phyloP scores from a whole-genome alignment of 2,888 invertebrate species.

The Sepiola atlantica region DNA sequence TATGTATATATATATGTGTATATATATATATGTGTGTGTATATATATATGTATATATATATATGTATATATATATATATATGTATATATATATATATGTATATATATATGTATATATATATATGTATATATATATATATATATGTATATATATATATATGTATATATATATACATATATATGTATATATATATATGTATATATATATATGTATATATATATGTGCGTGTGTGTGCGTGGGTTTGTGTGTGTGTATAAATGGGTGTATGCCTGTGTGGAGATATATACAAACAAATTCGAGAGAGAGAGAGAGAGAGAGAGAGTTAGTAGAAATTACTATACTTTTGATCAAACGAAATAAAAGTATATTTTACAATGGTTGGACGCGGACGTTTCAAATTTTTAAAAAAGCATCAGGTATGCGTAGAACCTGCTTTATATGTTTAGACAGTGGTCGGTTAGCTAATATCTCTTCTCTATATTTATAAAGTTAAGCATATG shows the following conservation, averaged over 20 bases:
- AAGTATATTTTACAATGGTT: too few relatives aligned
- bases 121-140: constrained; percentile 3
- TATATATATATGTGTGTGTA: neutral
- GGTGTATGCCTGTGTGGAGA: neutral
- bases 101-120: neutral
- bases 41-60: constrained; percentile 3
- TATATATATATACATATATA: neutral
- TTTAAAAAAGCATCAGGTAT: too few relatives aligned
- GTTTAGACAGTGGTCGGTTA: too few relatives aligned
- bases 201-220: constrained; percentile 3
- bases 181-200: neutral
- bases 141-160: neutral
- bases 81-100: neutral
- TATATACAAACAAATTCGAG: too few relatives aligned
- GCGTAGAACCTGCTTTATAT: too few relatives aligned
- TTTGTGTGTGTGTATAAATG: neutral
- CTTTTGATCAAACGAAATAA: too few relatives aligned
- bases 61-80: neutral
- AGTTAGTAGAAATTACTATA: too few relatives aligned
- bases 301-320: neutral
- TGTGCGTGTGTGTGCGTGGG: neutral
- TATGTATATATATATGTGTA: neutral
- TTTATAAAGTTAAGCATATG: too few relatives aligned
- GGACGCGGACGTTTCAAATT: too few relatives aligned
- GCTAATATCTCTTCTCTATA: too few relatives aligned